phyloP scores from a whole-genome alignment of 2,797 vertebrate genomes.

The Falco naumanni region DNA sequence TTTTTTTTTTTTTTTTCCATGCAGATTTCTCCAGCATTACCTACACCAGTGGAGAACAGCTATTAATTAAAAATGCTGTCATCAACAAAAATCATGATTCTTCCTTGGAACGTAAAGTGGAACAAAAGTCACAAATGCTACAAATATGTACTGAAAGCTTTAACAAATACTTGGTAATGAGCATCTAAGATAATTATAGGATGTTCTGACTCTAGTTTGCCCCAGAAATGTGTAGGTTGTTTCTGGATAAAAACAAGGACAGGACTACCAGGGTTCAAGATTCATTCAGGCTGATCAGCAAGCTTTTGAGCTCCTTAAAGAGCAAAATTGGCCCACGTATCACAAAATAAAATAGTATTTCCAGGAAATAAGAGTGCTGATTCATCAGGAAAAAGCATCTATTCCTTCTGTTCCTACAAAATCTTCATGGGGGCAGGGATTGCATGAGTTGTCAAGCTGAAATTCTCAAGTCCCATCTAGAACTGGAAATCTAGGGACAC shows the following conservation, averaged over 20 bases:
- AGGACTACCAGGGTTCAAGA: background rate
- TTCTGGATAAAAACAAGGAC: background rate
- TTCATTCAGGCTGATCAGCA: background rate
- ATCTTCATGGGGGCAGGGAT: background rate
- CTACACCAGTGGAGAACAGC: background rate
- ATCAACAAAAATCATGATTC: background rate
- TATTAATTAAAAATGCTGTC: background rate
- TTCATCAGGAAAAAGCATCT: background rate
- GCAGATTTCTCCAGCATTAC: background rate
- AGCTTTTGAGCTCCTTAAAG: background rate
- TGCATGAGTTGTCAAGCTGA: background rate
- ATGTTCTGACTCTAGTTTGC: background rate
- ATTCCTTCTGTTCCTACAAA: background rate
- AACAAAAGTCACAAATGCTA: background rate
- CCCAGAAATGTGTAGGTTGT: background rate
- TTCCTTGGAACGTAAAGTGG: background rate
- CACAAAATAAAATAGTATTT: background rate
- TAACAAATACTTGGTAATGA: background rate
- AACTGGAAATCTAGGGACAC: background rate
- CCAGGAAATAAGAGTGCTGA: background rate
- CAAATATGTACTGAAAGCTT: background rate
- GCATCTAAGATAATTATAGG: background rate
- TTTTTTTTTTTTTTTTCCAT: background rate
- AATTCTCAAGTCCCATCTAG: background rate
- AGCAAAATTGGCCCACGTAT: background rate